Conservation (phyloP, 2,113 vertebrate species). For the Alethe diademata region DNA sequence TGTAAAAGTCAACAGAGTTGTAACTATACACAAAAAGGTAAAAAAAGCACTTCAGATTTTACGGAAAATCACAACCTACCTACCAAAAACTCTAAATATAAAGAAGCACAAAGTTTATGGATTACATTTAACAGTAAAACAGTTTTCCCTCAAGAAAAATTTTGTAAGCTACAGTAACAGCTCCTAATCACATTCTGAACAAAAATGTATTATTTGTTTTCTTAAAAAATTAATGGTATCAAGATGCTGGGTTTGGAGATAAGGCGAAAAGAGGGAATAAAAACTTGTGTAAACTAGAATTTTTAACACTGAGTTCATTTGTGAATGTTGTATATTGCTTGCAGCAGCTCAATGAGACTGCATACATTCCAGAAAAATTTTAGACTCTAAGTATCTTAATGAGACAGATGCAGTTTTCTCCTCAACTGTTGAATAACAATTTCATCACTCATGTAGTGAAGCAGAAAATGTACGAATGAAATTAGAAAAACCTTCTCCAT, state of each 20-base stretch:
- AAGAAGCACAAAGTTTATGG: background rate
- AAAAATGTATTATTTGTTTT: background rate
- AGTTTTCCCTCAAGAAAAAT: background rate
- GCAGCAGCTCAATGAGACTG: background rate
- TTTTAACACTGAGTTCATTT: background rate
- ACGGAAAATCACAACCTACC: background rate
- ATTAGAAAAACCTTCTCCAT: constrained; percentile 3
- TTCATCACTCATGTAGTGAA: background rate
- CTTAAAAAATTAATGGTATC: background rate
- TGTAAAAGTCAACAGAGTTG: background rate
- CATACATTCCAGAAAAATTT: background rate
- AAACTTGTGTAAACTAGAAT: background rate
- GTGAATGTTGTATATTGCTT: background rate
- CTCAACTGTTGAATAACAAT: constrained; percentile 19
- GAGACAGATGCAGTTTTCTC: background rate
- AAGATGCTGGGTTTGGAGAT: background rate
- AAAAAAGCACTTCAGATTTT: background rate
- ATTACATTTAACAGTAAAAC: background rate
- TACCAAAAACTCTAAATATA: background rate
- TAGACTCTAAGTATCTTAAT: background rate
- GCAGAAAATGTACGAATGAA: constrained; percentile 25
- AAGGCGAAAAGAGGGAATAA: background rate
- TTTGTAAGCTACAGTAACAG: background rate
- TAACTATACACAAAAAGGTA: background rate
- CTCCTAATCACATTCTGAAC: background rate